Conservation (phyloP, 1,140 invertebrate species). For the Trichonephila clavata region DNA sequence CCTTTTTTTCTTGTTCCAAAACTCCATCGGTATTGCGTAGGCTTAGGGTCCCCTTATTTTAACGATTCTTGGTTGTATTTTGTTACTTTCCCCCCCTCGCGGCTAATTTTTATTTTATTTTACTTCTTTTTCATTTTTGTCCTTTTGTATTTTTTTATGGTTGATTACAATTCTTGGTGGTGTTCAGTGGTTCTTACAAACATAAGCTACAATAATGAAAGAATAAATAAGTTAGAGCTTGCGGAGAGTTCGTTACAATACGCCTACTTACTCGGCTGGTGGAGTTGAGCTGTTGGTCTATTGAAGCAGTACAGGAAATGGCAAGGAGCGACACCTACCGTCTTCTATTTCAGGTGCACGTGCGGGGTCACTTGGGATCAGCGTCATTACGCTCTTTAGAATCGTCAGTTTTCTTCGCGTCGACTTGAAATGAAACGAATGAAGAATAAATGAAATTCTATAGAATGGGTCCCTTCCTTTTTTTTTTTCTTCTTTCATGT, state of each 20-base stretch:
- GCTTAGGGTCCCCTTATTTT: constrained; percentile 60
- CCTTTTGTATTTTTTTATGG: constrained; percentile 26
- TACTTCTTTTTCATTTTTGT: not conserved
- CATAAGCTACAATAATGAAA: constrained; percentile 57
- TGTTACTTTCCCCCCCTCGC: not conserved
- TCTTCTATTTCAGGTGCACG: constrained; percentile 73
- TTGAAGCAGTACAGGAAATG: constrained; percentile 51
- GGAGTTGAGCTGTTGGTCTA: constrained; percentile 52
- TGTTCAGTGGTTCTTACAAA: constrained; percentile 50
- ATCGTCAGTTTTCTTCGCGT: constrained; percentile 48
- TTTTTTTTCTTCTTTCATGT: no score
- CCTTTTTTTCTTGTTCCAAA: not conserved
- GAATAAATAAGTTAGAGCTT: constrained; percentile 25
- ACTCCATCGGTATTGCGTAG: constrained; percentile 69
- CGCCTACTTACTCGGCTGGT: constrained; percentile 58
- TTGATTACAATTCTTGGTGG: constrained; percentile 56
- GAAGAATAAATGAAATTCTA: constrained; percentile 3
- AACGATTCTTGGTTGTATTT: constrained; percentile 45
- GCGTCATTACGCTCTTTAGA: constrained; percentile 58
- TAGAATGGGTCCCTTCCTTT: not conserved
- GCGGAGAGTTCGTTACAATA: constrained; percentile 60
- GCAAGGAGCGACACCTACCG: constrained; percentile 68
- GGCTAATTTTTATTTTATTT: constrained; percentile 5
- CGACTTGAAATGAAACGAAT: constrained; percentile 21
- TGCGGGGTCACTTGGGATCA: constrained; percentile 64